Evolutionary conservation across 1,140 invertebrate genomes (phyloP).

Genomic region (Drosophila ercepeae): DNA sequence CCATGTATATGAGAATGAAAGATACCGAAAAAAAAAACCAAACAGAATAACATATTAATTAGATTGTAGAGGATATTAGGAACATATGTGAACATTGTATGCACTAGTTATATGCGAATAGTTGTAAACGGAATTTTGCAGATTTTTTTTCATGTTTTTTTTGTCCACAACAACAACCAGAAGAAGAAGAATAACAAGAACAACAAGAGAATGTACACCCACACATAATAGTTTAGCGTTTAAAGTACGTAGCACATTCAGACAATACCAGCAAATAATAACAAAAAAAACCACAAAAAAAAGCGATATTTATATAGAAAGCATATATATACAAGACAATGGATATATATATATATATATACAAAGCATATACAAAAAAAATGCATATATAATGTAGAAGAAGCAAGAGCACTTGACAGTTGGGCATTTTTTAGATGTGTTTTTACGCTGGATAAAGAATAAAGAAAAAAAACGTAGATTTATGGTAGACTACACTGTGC

Average conservation of each 20-base stretch:
- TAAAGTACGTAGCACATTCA: slow-evolving; percentile 78
- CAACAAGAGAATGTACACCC: slow-evolving; percentile 13
- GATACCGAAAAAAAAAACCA: slow-evolving; percentile 17
- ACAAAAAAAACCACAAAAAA: slow-evolving; percentile 11
- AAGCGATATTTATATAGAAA: slow-evolving; percentile 43
- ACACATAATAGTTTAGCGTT: slow-evolving; percentile 62
- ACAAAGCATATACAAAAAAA: neutral
- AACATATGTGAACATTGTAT: slow-evolving; percentile 32
- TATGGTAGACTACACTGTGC: slow-evolving; percentile 19
- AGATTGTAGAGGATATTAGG: slow-evolving; percentile 52
- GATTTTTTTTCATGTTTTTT: slow-evolving; percentile 15
- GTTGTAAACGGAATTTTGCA: slow-evolving; percentile 45
- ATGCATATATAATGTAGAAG: slow-evolving; percentile 23
- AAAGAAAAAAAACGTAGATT: slow-evolving; percentile 1
- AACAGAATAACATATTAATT: slow-evolving; percentile 76
- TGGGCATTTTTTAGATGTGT: slow-evolving; percentile 50
- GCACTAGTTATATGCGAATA: slow-evolving; percentile 55
- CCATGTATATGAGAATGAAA: neutral
- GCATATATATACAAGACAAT: slow-evolving; percentile 42
- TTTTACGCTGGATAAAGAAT: slow-evolving; percentile 42
- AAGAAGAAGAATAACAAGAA: slow-evolving; percentile 7
- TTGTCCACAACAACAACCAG: neutral
- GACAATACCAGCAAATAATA: slow-evolving; percentile 62
- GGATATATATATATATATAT: slow-evolving; percentile 19
- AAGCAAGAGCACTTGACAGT: slow-evolving; percentile 39